Conservation (phyloP, 2,888 invertebrate species). For the Drosophila anomalata region DNA sequence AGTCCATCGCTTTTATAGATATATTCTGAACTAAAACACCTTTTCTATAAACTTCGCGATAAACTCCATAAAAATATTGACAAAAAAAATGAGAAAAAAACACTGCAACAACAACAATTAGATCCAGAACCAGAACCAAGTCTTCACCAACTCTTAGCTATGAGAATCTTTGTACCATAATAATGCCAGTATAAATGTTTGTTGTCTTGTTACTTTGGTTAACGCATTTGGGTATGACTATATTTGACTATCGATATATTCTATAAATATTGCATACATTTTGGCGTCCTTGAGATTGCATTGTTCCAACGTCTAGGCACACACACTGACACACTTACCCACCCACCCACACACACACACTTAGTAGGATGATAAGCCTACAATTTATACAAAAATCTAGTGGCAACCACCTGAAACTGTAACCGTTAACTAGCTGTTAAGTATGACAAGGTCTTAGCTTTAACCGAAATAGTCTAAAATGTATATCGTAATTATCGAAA, state of each 20-base stretch:
- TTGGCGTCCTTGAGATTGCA: slow-evolving; percentile 75
- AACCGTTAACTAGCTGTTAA: slow-evolving; percentile 72
- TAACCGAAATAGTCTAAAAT: slow-evolving; percentile 63
- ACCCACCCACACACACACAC: slow-evolving; percentile 3
- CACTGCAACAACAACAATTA: slow-evolving; percentile 19
- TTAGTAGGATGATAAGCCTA: neutral
- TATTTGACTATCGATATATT: slow-evolving; percentile 59
- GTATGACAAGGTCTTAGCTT: slow-evolving; percentile 70
- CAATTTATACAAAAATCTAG: slow-evolving; percentile 53
- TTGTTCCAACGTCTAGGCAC: slow-evolving; percentile 66
- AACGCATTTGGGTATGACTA: slow-evolving; percentile 77
- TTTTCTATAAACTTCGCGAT: slow-evolving; percentile 7
- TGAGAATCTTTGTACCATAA: slow-evolving; percentile 70
- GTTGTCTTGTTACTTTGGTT: slow-evolving; percentile 77
- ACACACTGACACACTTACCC: slow-evolving; percentile 37
- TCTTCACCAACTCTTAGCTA: slow-evolving; percentile 56
- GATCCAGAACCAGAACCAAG: slow-evolving; percentile 36
- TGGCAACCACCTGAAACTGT: slow-evolving; percentile 56
- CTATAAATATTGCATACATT: slow-evolving; percentile 70
- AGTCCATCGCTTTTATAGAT: neutral
- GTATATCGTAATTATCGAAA: slow-evolving; percentile 41
- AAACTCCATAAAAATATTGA: slow-evolving; percentile 5
- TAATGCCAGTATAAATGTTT: slow-evolving; percentile 57
- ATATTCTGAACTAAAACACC: neutral
- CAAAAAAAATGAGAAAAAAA: slow-evolving; percentile 7